phyloP scores from a whole-genome alignment of 2,113 vertebrate genomes.

The Tyto alba region DNA sequence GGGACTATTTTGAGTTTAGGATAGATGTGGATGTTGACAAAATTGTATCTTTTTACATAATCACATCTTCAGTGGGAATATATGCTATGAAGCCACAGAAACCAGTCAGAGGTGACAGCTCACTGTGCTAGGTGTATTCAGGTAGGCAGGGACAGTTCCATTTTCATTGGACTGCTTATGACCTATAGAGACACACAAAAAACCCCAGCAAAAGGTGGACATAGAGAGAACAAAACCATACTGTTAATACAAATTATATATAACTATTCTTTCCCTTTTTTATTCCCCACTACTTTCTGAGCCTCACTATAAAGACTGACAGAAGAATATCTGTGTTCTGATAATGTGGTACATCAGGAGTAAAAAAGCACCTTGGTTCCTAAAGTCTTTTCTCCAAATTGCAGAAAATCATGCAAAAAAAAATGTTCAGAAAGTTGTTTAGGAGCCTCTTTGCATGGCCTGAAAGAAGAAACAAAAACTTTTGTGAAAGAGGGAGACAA shows the following conservation, averaged over 20 bases:
- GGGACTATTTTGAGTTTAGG: neutral
- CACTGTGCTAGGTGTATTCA: neutral
- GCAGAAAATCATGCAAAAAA: neutral
- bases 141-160: neutral
- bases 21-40: neutral
- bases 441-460: neutral
- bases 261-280: neutral
- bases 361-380: neutral
- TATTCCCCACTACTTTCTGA: neutral
- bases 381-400: neutral
- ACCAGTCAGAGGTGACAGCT: neutral
- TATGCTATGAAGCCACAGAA: neutral
- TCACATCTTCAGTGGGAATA: neutral
- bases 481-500: constrained; percentile 9
- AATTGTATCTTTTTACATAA: neutral
- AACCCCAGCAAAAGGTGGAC: neutral
- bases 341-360: neutral
- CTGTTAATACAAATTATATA: neutral
- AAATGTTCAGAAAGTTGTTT: neutral
- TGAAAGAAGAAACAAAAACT: neutral
- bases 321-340: neutral
- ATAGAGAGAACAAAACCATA: neutral
- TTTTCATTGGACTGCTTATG: neutral
- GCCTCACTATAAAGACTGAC: neutral
- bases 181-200: neutral